Percentiles rank a stretch among this genome's conserved stretches.
Evolutionary conservation across 1,140 invertebrate species (phyloP).

Genomic region (Steinernema feltiae): DNA sequence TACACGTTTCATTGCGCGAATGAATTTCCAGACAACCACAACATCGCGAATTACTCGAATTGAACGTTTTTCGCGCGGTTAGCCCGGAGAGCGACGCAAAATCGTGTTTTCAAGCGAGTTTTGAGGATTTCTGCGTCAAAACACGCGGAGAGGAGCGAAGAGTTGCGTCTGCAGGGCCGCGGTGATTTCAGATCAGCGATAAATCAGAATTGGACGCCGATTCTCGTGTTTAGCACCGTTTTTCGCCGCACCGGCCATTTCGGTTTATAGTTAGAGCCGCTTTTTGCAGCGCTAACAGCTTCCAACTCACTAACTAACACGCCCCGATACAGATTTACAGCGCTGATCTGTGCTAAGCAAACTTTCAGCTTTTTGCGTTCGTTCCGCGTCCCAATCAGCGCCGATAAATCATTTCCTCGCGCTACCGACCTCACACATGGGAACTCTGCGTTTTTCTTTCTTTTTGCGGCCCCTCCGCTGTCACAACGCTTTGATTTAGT

Average conservation of each 20-base stretch:
- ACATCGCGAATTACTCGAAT: background rate
- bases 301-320: no score
- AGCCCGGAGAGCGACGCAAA: no score
- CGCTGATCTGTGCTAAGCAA: background rate
- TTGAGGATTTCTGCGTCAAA: no score
- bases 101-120: no score
- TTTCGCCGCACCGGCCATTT: background rate
- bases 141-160: no score
- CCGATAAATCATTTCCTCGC: conserved; percentile 10
- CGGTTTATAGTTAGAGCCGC: background rate
- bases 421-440: conserved; percentile 14
- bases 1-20: conserved; percentile 11
- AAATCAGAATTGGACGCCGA: no score
- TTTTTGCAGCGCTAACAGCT: background rate
- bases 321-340: background rate
- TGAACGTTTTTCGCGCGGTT: background rate
- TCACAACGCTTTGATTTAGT: conserved; percentile 10
- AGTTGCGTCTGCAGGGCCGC: no score
- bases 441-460: background rate
- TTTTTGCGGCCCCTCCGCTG: background rate
- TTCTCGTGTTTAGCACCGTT: no score
- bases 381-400: background rate
- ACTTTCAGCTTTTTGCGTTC: background rate
- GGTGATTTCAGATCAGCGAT: no score
- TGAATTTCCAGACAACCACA: background rate